These are phyloP conservation scores for Diplolepis rosae DNA, from an alignment of 2,888 invertebrate genomes.

Conservation along the genomic window DNA sequence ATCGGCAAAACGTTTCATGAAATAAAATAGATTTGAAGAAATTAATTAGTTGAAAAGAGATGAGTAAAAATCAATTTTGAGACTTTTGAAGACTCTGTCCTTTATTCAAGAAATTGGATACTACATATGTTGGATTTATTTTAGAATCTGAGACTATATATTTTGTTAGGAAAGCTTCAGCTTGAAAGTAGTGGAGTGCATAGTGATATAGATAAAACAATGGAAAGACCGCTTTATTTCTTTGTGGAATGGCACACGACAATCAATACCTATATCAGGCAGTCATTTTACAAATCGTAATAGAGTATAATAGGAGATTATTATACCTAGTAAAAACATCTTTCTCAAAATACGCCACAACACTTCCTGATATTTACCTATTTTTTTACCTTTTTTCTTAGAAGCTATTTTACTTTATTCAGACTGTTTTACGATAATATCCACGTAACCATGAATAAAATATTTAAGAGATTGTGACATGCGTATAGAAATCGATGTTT, in stretches of 20 bases:
- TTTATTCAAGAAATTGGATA: slow-evolving; percentile 26
- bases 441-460: background rate
- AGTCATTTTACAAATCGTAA: slow-evolving; percentile 23
- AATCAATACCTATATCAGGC: slow-evolving; percentile 36
- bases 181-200: slow-evolving; percentile 35
- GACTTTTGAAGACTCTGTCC: too few relatives aligned
- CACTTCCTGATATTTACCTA: background rate
- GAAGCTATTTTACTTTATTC: background rate
- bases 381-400: background rate
- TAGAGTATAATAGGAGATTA: background rate
- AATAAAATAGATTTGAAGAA: too few relatives aligned
- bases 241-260: slow-evolving; percentile 14
- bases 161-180: background rate
- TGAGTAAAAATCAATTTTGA: too few relatives aligned
- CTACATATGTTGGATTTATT: slow-evolving; percentile 1
- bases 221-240: slow-evolving; percentile 39
- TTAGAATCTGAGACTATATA: background rate
- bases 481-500: slow-evolving; percentile 22
- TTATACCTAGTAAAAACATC: slow-evolving; percentile 7
- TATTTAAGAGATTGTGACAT: background rate
- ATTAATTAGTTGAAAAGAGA: too few relatives aligned
- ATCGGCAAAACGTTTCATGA: too few relatives aligned
- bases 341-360: background rate
- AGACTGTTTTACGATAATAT: background rate
- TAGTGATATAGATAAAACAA: slow-evolving; percentile 62